These are phyloP conservation scores for Anguilla japonica DNA, from an alignment of 2,113 vertebrate genomes.

Conservation along the genomic window DNA sequence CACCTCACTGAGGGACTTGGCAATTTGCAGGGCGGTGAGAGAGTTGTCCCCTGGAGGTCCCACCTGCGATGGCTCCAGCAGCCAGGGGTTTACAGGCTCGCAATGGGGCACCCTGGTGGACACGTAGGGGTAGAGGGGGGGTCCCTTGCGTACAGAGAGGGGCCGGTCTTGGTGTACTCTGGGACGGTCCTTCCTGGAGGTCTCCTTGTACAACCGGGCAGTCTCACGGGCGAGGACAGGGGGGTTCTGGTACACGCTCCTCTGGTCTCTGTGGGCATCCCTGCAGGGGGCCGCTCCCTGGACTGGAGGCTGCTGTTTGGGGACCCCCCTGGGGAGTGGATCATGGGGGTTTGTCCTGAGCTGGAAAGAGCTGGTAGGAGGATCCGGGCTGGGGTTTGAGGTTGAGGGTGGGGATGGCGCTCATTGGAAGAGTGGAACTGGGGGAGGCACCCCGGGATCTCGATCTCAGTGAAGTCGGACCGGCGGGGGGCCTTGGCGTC, in stretches of 20 bases:
- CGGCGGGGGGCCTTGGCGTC: conserved; percentile 57
- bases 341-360: conserved; percentile 51
- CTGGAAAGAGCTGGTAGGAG: conserved; percentile 76
- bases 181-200: conserved; percentile 47
- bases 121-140: conserved; percentile 56
- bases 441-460: conserved; percentile 68
- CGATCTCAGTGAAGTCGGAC: conserved; percentile 77
- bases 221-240: conserved; percentile 50
- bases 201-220: conserved; percentile 39
- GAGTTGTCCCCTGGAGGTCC: conserved; percentile 70
- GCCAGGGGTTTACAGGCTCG: conserved; percentile 55
- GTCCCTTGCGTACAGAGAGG: conserved; percentile 34
- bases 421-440: conserved; percentile 53
- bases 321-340: conserved; percentile 39
- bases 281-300: conserved; percentile 54
- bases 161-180: conserved; percentile 49
- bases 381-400: conserved; percentile 45
- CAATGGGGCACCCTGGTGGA: conserved; percentile 38
- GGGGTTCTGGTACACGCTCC: conserved; percentile 63
- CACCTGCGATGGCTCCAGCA: conserved; percentile 41
- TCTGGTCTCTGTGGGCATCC: conserved; percentile 51
- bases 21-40: conserved; percentile 70
- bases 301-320: conserved; percentile 41
- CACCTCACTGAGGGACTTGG: conserved; percentile 71
- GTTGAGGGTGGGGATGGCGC: conserved; percentile 27